Evolutionary conservation across 2,797 vertebrate species (phyloP), one percentile per base, ranked within the genome.

Genomic region (Aphelocoma californica): DNA sequence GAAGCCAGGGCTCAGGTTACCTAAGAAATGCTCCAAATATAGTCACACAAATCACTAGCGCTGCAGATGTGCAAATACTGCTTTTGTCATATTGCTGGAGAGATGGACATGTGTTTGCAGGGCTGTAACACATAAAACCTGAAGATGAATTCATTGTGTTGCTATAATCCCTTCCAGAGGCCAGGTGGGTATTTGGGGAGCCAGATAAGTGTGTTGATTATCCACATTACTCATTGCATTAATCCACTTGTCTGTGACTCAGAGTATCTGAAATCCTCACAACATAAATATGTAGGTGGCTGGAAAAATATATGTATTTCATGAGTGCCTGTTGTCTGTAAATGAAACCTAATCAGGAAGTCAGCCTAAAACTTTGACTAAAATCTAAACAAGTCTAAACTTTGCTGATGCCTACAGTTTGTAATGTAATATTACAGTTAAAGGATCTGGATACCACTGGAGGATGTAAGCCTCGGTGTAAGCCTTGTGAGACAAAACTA

Each of bases 41-140:
- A 96, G 85, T 93, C 81, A 78, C 93, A 95, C 83, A 95, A 94
- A 90, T 93, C 92, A 80, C 90, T 88, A 51, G 64, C 48, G n/a
- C 78, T 85, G 86, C 94, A 95, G 96, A 96, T 96, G 96, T 96
- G 95, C 88, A 96, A 93, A 96, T 90, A 96, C 56, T 45, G 60
- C 81, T 93, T 94, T 95, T 95, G 88, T 95, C 90, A 73, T 95
- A 71, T 81, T 85, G 81, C 83, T 81, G 88, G 71, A 72, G 88
- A 94, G 83, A 89, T 69, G 44, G 86, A 90, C 74, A 82, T 48
- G 71, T 97, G 95, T 96, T 95, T 88, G 88, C 83, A 93, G 56
- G 78, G 71, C 83, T 95, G 67, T 29, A 94, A 80, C 78, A 50
- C 80, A 90, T 93, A 96, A 96, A 96, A 90, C 92, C 86, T 62